Evolutionary conservation across 2,888 invertebrate species (phyloP).

Genomic region (Poecilobothrus nobilitatus): DNA sequence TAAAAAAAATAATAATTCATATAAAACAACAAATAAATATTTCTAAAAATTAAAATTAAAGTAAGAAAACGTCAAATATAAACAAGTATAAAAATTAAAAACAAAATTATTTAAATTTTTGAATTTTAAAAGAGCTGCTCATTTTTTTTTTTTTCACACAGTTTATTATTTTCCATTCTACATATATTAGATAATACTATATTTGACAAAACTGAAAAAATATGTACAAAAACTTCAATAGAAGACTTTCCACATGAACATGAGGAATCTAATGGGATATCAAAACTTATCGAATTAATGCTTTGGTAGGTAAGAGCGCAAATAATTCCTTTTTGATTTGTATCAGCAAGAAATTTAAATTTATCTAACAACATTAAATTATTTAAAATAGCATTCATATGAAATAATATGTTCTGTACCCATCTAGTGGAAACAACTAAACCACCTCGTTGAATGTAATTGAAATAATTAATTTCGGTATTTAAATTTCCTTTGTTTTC

Average conservation of each 20-base stretch:
- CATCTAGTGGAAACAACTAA: background rate
- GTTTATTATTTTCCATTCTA: background rate
- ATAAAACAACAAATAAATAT: no score
- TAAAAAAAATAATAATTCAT: no score
- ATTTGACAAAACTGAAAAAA: background rate
- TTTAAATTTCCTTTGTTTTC: background rate
- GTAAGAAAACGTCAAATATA: no score
- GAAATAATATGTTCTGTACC: background rate
- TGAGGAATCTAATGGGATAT: background rate
- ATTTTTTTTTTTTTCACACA: background rate
- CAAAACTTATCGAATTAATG: background rate
- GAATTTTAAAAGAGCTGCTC: background rate
- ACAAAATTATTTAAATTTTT: no score
- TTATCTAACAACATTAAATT: background rate
- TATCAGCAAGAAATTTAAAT: background rate
- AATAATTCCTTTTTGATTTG: slow-evolving; percentile 3
- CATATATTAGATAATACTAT: background rate
- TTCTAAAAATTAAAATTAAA: no score
- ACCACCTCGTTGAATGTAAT: background rate
- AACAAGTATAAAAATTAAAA: no score
- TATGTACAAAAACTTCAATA: background rate
- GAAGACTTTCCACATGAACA: background rate
- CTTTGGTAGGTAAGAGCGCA: slow-evolving; percentile 1
- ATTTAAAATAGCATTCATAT: background rate
- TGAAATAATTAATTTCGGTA: background rate